These are phyloP conservation scores for Argentina silus DNA, from an alignment of 2,797 vertebrate species.

Conservation along the genomic window DNA sequence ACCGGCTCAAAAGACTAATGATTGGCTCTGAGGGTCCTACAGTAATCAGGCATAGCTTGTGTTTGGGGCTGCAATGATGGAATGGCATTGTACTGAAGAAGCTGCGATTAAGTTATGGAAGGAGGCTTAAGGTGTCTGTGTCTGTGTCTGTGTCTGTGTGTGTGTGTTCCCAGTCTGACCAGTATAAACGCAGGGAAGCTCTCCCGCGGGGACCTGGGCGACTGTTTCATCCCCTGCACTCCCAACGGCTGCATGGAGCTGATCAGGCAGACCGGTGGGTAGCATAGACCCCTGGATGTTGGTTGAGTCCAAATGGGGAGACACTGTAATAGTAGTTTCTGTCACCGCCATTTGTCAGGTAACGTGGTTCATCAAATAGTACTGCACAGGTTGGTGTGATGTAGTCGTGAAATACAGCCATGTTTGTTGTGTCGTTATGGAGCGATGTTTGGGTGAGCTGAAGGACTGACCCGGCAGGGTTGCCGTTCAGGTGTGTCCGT, in stretches of 20 bases:
- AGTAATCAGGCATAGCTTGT: neutral
- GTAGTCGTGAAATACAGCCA: too few relatives aligned
- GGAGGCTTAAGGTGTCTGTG: neutral
- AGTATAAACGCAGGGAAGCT: slow-evolving; percentile 95
- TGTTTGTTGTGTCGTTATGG: too few relatives aligned
- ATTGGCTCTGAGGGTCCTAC: neutral
- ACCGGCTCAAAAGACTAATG: neutral
- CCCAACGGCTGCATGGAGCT: slow-evolving; percentile 98
- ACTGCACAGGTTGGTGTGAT: too few relatives aligned
- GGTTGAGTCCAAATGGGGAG: too few relatives aligned
- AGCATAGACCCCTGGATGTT: neutral
- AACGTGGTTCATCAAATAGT: too few relatives aligned
- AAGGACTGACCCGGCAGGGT: neutral
- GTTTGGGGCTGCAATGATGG: neutral
- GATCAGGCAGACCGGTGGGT: slow-evolving; percentile 89
- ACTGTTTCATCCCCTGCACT: slow-evolving; percentile 97
- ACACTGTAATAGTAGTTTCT: too few relatives aligned
- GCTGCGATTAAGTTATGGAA: neutral
- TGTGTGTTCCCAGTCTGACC: slow-evolving; percentile 81
- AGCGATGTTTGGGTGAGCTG: neutral
- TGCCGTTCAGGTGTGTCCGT: slow-evolving; percentile 83
- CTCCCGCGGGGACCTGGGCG: slow-evolving; percentile 89
- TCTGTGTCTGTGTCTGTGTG: neutral
- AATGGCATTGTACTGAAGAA: neutral
- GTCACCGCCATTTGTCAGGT: too few relatives aligned